Base-by-base conservation (phyloP, 2,797 vertebrate genomes). In the Mus caroli region DNA sequence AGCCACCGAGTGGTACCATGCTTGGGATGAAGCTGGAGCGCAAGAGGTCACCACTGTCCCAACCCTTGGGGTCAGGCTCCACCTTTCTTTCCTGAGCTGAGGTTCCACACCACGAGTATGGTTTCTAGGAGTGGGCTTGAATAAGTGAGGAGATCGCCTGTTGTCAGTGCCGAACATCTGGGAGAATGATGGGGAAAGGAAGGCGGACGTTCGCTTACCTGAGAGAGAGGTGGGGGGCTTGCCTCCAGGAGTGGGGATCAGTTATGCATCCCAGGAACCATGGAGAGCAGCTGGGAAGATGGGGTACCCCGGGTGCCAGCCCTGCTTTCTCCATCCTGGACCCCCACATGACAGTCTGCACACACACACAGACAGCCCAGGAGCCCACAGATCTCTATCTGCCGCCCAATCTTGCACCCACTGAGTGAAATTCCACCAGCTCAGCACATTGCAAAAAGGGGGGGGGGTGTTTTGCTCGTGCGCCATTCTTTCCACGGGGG, bases 391-490 rank as follows among this genome's bases (percentile, higher is more conserved):
- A 75, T 62, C 92, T 80, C 97, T 98, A 98, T 98, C 97, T 34
- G 31, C 34, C 14, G 40, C 97, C 97, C 93, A 0, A 97, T 96
- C 97, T 97, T 28, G 14, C 4, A 84, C 95, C 96, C 77, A 13
- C 96, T 20, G n/a, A 94, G 97, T 71, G 64, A 88, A 73, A 95
- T 98, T 98, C 95, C 92, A 96, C 97, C 93, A 94, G 90, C 98
- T 98, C 98, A 98, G 98, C 97, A 85, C 97, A 98, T 98, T 97
- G 92, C 97, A 97, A 95, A 82, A 91, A 20, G 94, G 83, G 96
- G 97, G 94, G 94, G 83, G 96, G 97, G 94, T 76, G 92, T 93
- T 97, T 77, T 58, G 94, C 97, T 95, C 6, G 5, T 69, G 92
- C 50, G n/a, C 97, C 91, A 87, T 52, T 95, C 96, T 97, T 97